A percentile compares a stretch with the other conserved stretches of the same genome.
Conservation (phyloP, 1,140 invertebrate genomes). For the Cardiocondyla obscurior region DNA sequence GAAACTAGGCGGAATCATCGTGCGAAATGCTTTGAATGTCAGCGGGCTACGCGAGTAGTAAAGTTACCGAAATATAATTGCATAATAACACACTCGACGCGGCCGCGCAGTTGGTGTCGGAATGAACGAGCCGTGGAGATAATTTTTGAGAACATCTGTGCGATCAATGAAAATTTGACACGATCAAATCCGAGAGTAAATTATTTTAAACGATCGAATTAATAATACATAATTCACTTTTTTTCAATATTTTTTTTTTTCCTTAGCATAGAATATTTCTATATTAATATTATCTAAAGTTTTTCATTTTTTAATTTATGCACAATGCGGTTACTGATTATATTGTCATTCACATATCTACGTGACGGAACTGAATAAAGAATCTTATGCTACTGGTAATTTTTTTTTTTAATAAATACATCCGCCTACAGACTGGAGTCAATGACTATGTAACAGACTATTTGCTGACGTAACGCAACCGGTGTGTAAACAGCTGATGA, state of each 20-base stretch:
- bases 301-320: background rate
- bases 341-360: background rate
- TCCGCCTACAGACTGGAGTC: slow-evolving; percentile 12
- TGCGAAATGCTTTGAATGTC: background rate
- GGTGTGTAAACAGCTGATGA: slow-evolving; percentile 10
- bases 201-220: background rate
- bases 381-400: background rate
- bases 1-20: slow-evolving; percentile 43
- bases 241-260: background rate
- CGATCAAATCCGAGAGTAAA: background rate
- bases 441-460: slow-evolving; percentile 28
- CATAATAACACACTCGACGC: slow-evolving; percentile 31
- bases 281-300: background rate
- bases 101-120: slow-evolving; percentile 13
- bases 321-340: background rate
- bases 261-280: background rate
- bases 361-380: background rate
- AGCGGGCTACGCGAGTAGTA: background rate
- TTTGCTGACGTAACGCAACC: slow-evolving; percentile 2
- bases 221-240: background rate
- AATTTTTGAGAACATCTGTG: background rate
- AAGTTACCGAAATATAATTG: slow-evolving; percentile 22
- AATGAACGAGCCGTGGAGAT: background rate
- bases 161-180: background rate
- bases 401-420: slow-evolving; percentile 6